phyloP scores from a whole-genome alignment of 1,140 invertebrate species.

The Lycorma delicatula region DNA sequence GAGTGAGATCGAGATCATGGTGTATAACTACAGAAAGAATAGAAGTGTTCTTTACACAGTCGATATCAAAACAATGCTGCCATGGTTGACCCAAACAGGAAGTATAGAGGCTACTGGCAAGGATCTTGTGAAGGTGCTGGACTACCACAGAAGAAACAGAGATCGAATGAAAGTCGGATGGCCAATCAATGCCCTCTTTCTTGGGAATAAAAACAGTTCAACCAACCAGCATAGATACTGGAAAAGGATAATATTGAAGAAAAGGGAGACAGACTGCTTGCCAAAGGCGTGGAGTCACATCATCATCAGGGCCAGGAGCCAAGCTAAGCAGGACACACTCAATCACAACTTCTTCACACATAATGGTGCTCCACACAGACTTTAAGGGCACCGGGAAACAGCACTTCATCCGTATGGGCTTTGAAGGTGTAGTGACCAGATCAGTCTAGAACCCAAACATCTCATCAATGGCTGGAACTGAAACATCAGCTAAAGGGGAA shows the following conservation, averaged over 20 bases:
- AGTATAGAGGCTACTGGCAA: neutral
- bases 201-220: neutral
- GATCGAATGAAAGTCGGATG: neutral
- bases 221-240: neutral
- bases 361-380: neutral
- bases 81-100: neutral
- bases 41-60: neutral
- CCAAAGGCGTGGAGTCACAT: neutral
- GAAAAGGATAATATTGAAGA: neutral
- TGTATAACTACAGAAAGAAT: too few relatives aligned
- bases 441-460: neutral
- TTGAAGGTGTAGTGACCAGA: neutral
- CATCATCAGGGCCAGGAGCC: neutral
- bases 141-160: neutral
- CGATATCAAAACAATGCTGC: neutral
- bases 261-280: neutral
- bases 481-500: neutral
- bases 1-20: too few relatives aligned
- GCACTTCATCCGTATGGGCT: neutral
- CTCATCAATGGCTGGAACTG: neutral
- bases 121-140: neutral
- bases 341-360: neutral
- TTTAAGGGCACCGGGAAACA: neutral
- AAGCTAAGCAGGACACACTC: neutral
- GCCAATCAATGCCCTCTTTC: neutral